Evolutionary conservation across 2,113 vertebrate species (phyloP).

Genomic region (Xenus cinereus): DNA sequence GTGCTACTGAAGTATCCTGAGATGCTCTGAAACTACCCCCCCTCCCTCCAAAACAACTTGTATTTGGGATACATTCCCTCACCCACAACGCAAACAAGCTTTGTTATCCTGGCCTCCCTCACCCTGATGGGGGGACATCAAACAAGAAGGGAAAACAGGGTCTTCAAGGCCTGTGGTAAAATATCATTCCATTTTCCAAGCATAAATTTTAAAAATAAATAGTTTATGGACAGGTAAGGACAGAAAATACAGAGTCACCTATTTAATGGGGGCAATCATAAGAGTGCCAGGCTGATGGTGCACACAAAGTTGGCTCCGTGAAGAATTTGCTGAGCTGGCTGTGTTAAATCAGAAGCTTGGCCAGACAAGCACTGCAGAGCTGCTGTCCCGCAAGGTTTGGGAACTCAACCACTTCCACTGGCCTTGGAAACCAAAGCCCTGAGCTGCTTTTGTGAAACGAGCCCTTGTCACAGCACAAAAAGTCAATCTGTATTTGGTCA

Average conservation of each 20-base stretch:
- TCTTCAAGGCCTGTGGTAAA: background rate
- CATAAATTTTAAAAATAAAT: background rate
- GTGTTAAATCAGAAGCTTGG: background rate
- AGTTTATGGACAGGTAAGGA: background rate
- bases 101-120: background rate
- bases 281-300: background rate
- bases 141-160: background rate
- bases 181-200: background rate
- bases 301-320: background rate
- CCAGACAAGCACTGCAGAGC: background rate
- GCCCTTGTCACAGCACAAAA: background rate
- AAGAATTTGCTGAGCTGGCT: background rate
- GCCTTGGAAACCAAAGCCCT: background rate
- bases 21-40: background rate
- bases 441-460: background rate
- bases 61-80: background rate
- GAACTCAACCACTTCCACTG: background rate
- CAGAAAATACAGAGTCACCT: background rate
- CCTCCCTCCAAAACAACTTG: background rate
- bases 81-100: background rate
- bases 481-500: slow-evolving; percentile 53
- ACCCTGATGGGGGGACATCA: background rate
- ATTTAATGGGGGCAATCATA: background rate
- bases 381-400: background rate
- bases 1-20: background rate